These are phyloP conservation scores for Apostichopus parvimensis DNA, from an alignment of 35 echinoderm and acorn worm species.

Conservation along the genomic window DNA sequence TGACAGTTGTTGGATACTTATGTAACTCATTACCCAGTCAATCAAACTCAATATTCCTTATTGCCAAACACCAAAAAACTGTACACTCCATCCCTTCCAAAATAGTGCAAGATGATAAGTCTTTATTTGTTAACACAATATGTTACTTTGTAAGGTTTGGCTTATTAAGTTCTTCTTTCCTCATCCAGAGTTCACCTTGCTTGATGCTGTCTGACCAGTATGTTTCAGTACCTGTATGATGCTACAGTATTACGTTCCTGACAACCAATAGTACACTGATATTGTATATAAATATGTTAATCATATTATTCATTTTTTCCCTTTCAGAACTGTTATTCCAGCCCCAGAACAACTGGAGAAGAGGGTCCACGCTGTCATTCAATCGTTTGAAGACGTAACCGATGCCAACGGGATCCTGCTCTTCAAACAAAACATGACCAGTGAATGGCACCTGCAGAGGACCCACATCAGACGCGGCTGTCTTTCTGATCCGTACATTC, in stretches of 20 bases:
- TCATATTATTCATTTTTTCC: background rate
- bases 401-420: background rate
- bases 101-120: too few relatives aligned
- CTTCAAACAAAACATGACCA: background rate
- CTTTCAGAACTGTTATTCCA: slow-evolving; percentile 14
- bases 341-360: background rate
- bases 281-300: background rate
- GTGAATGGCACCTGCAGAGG: background rate
- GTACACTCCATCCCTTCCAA: too few relatives aligned
- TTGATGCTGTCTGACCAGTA: too few relatives aligned
- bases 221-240: too few relatives aligned
- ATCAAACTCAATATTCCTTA: too few relatives aligned
- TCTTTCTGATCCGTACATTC: background rate
- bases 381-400: slow-evolving; percentile 2
- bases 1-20: slow-evolving; percentile 3
- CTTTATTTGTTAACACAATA: too few relatives aligned
- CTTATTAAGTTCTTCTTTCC: too few relatives aligned
- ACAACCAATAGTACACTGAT: background rate
- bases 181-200: too few relatives aligned
- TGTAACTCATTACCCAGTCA: too few relatives aligned
- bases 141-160: too few relatives aligned
- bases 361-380: background rate
- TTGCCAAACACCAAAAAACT: too few relatives aligned
- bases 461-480: background rate
- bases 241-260: background rate